Evolutionary conservation across 2,113 vertebrate genomes (phyloP).

Genomic region (Campylomormyrus numenius): DNA sequence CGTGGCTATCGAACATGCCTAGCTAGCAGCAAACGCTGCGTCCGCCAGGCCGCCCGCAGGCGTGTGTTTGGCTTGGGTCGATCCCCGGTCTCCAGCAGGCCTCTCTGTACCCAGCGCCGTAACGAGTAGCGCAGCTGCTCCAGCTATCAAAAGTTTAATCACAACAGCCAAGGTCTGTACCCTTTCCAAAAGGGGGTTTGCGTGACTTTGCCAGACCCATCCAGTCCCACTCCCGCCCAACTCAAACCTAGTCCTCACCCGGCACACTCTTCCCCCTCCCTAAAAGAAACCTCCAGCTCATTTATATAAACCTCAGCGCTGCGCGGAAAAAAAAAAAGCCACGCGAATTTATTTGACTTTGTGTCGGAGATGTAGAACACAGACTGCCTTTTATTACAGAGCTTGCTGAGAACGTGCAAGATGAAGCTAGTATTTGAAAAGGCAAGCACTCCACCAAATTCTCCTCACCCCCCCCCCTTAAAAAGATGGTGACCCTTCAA

Average conservation of each 20-base stretch:
- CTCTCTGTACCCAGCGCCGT: background rate
- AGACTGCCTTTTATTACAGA: conserved; percentile 12
- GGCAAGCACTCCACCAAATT: background rate
- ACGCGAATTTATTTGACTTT: conserved; percentile 15
- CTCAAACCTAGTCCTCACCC: background rate
- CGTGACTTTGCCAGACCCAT: conserved; percentile 14
- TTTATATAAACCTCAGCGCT: conserved; percentile 16
- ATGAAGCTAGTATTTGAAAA: background rate
- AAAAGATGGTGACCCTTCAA: background rate
- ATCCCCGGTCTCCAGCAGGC: background rate
- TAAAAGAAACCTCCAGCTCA: background rate
- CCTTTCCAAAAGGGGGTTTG: conserved; percentile 15
- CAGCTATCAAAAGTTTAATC: conserved; percentile 28
- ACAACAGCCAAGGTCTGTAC: conserved; percentile 2
- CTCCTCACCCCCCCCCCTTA: background rate
- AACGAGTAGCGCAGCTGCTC: conserved; percentile 26
- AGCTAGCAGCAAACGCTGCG: background rate
- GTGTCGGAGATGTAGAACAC: background rate
- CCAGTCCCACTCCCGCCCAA: background rate
- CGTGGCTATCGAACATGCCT: background rate
- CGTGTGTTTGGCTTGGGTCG: background rate
- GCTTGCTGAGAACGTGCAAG: conserved; percentile 1
- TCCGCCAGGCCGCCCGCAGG: background rate
- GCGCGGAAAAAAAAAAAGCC: background rate
- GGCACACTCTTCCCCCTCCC: background rate